A percentile compares a stretch with the other conserved stretches of the same genome.
Conservation (phyloP, 2,797 vertebrate species). For the Morus bassanus region DNA sequence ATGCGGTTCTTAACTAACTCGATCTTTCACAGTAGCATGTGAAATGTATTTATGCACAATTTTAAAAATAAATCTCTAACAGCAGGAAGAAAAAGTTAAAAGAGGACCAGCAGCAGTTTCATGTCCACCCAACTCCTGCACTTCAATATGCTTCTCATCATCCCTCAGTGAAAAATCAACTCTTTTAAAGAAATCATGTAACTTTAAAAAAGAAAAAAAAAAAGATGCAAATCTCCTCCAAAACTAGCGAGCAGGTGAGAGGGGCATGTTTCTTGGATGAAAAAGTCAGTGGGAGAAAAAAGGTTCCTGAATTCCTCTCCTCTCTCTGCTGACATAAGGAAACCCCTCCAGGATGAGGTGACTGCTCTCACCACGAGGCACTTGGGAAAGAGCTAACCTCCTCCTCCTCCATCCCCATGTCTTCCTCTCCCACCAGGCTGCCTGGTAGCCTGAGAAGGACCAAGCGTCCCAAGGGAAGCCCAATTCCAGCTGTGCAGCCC, state of each 20-base stretch:
- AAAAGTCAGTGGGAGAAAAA: background rate
- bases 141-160: background rate
- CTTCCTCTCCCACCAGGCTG: background rate
- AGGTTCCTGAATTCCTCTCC: background rate
- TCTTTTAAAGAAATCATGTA: background rate
- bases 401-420: background rate
- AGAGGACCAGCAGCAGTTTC: background rate
- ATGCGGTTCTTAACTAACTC: background rate
- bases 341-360: background rate
- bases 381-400: background rate
- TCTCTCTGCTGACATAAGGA: background rate
- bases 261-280: background rate
- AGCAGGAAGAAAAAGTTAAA: background rate
- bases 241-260: background rate
- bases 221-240: fast-evolving
- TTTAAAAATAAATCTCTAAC: background rate
- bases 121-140: background rate
- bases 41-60: conserved; percentile 2
- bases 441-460: background rate
- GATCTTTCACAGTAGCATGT: background rate
- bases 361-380: background rate
- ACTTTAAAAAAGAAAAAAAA: background rate
- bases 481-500: background rate
- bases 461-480: background rate
- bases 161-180: background rate